Evolutionary conservation across 2,113 vertebrate species (phyloP), one percentile per base, ranked within the genome.

Genomic region (Chloebia gouldiae): DNA sequence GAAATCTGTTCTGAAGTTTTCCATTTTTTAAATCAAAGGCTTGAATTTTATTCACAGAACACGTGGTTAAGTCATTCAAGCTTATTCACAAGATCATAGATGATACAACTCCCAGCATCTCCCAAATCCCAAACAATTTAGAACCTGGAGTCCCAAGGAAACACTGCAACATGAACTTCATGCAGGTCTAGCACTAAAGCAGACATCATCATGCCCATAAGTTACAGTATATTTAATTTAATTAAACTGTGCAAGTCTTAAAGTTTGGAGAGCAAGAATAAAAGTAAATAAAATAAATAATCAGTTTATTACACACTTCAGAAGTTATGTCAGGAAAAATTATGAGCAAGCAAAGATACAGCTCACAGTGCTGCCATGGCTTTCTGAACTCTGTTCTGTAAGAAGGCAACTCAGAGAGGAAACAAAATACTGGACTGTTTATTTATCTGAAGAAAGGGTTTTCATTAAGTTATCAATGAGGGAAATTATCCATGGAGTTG

Each of bases 41-140:
- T 61, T 59, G 30, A 23, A 44, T 82, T 80, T 80, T 51, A 85
- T 68, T 75, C 15, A 5, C 14, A 45, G 42, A 93, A 71, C n/a
- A 76, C 4, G 10, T 33, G 35, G 30, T 45, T 56, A 89, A 56
- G 28, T 54, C 11, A 66, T 63, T 77, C 61, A 77, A 60, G 53
- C 4, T 13, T 13, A 65, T 31, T 78, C 39, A 83, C 24, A 68
- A n/a, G 54, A 90, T 27, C 3, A 2, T 2, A 69, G 77, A 33
- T 65, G 39, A 77, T 39, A 66, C 27, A 40, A 85, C 86, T 92
- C 92, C 81, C 71, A 95, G 79, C 79, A 92, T 81, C 72, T 94
- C 72, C 79, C 68, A 94, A 81, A 91, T 47, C 56, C 53, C 78
- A 60, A 82, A 86, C 10, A 42, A 47, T 82, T 60, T 56, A 92